Evolutionary conservation across 2,113 vertebrate species (phyloP), one percentile per base, ranked within the genome.

Genomic region (Sprattus sprattus): DNA sequence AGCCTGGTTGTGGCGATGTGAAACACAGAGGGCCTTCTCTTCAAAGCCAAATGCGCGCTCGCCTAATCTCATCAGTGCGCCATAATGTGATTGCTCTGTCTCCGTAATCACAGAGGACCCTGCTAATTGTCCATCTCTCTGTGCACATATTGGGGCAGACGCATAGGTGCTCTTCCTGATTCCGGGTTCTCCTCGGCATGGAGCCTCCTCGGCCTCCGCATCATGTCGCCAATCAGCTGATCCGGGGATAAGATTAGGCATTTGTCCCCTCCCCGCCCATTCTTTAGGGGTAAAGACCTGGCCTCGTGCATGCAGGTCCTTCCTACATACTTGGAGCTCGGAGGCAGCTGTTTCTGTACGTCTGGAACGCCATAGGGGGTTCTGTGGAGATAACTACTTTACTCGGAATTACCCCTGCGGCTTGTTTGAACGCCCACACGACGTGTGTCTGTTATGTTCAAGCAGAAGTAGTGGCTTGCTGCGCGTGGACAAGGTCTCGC

Each of bases 31-130:
- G 28, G n/a, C n/a, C 25, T 6, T 25, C 64, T 67, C 64, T 67
- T 67, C 64, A 67, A 67, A 67, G 64, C n/a, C n/a, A 10, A 67
- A 67, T 25, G 64, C 28, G 7, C 64, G n/a, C 64, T 28, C 64
- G 10, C 7, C 64, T 67, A 67, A 67, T 67, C 64, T 67, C n/a
- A 28, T 67, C n/a, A 67, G n/a, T 2, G 64, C 13, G 64, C n/a
- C 25, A 25, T 67, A 67, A 67, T 67, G n/a, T 25, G 64, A 67
- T 67, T 67, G 64, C 25, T 25, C 64, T 67, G 64, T 67, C 64
- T 67, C 64, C 64, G 28, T 67, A 67, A 67, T 67, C 64, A 67
- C n/a, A 67, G 64, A 67, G 64, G n/a, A 28, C 8, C n/a, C 64
- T 67, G 64, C 64, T 67, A 28, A 67, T 67, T 60, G 9, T 8